Evolutionary conservation across 2,113 vertebrate species (phyloP), one percentile per base, ranked within the genome.

Genomic region (Variabilichromis moorii): DNA sequence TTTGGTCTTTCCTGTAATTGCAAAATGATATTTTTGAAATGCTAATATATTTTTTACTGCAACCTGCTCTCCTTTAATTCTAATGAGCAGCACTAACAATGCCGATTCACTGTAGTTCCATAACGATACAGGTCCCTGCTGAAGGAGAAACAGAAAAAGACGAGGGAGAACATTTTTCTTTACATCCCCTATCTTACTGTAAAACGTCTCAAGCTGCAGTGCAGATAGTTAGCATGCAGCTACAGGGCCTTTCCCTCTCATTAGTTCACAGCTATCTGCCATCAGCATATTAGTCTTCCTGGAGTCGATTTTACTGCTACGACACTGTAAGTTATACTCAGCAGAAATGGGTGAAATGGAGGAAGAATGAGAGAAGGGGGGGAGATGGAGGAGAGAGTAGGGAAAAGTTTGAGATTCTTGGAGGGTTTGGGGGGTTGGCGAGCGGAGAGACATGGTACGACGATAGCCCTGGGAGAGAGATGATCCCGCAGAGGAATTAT

Each of bases 191-290:
- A 2, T 89, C 16, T 54, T 37, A 26, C 42, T 51, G 63, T 80
- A 57, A 40, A 24, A 86, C 63, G 54, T 61, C 59, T 73, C 82
- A n/a, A 82, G 71, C 82, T 88, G 86, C 59, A 84, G 54, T 78
- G 28, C 66, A 63, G 51, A 55, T 82, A 71, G 88, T 91, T 88
- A 86, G 82, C 82, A 86, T 89, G 47, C 82, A 83, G 79, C 42
- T 40, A 78, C 45, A 47, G 57, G 28, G 82, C 57, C 86, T 73
- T 85, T 83, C 79, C 47, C 40, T 73, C 79, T 81, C 84, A 71
- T 87, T 80, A 89, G 83, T 81, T 92, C 59, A 82, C 53, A 84
- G 87, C 86, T 86, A 86, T 85, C 88, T 85, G 35, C 89, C 54
- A 90, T 88, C 90, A 91, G 84, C 47, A 28, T 89, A 66, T 89